These are phyloP conservation scores for Drosophila sproati DNA, from an alignment of 1,140 invertebrate species.

Conservation along the genomic window DNA sequence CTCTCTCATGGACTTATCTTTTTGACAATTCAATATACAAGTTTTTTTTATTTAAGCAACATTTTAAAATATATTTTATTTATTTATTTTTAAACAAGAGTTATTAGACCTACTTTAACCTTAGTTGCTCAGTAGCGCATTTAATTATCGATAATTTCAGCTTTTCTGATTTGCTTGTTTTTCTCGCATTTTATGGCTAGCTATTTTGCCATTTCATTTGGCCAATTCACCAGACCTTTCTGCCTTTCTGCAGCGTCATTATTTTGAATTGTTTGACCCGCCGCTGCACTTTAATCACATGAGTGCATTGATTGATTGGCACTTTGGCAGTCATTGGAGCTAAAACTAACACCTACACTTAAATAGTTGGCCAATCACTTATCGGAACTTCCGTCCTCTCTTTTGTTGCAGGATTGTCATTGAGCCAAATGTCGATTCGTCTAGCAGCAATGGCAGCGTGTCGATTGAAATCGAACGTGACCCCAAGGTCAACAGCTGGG, in stretches of 20 bases:
- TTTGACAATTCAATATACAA: too few relatives aligned
- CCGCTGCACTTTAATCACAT: conserved; percentile 27
- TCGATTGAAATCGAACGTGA: conserved; percentile 75
- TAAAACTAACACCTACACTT: conserved; percentile 34
- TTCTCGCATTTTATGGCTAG: not conserved
- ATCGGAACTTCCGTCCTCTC: conserved; percentile 21
- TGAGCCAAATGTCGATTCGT: conserved; percentile 71
- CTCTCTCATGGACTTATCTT: too few relatives aligned
- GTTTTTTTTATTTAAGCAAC: too few relatives aligned
- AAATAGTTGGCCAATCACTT: conserved; percentile 23
- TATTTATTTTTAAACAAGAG: too few relatives aligned
- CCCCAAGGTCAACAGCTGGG: conserved; percentile 58
- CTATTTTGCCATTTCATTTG: conserved; percentile 36
- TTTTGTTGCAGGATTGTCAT: conserved; percentile 70
- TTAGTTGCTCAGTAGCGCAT: not conserved
- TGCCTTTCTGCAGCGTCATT: conserved; percentile 5
- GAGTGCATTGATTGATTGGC: conserved; percentile 69
- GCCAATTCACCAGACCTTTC: conserved; percentile 3
- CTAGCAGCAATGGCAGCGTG: conserved; percentile 73
- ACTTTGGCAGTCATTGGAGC: conserved; percentile 60
- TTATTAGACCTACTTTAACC: too few relatives aligned
- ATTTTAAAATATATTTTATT: too few relatives aligned
- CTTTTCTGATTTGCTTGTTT: not conserved
- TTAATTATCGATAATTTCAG: not conserved
- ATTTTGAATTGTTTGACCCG: conserved; percentile 5